These are phyloP conservation scores for Netelia inedita DNA, from an alignment of 2,888 invertebrate species.

Conservation along the genomic window DNA sequence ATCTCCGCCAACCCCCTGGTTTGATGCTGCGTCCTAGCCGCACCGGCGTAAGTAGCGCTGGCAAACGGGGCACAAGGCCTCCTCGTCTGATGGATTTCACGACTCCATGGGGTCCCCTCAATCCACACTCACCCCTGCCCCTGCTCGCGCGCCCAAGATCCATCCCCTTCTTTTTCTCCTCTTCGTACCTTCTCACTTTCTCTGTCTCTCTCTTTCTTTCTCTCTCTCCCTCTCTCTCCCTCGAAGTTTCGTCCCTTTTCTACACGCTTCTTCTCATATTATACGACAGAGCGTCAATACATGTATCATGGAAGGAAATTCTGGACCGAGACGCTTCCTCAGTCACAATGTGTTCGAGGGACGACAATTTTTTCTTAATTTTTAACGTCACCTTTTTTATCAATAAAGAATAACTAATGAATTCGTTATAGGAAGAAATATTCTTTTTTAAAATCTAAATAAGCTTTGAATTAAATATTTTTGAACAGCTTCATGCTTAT, in stretches of 20 bases:
- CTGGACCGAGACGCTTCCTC: slow-evolving; percentile 22
- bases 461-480: neutral
- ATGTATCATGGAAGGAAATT: slow-evolving; percentile 47
- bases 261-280: slow-evolving; percentile 52
- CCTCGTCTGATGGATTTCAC: slow-evolving; percentile 83
- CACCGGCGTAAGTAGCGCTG: slow-evolving; percentile 79
- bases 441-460: no score
- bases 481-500: neutral
- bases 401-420: neutral
- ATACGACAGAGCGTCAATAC: slow-evolving; percentile 50
- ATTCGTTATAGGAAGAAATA: neutral
- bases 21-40: slow-evolving; percentile 78
- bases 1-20: slow-evolving; percentile 71
- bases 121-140: slow-evolving; percentile 79
- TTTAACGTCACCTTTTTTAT: neutral
- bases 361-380: slow-evolving; percentile 13
- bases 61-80: slow-evolving; percentile 79
- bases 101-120: slow-evolving; percentile 82
- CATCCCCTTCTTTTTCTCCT: slow-evolving; percentile 56
- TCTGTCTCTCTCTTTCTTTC: slow-evolving; percentile 43
- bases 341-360: slow-evolving; percentile 13
- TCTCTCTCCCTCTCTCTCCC: slow-evolving; percentile 50
- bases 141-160: slow-evolving; percentile 64
- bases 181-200: slow-evolving; percentile 24
- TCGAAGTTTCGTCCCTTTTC: slow-evolving; percentile 62